phyloP scores from a whole-genome alignment of 2,113 vertebrate species.

The Neogobius melanostomus region DNA sequence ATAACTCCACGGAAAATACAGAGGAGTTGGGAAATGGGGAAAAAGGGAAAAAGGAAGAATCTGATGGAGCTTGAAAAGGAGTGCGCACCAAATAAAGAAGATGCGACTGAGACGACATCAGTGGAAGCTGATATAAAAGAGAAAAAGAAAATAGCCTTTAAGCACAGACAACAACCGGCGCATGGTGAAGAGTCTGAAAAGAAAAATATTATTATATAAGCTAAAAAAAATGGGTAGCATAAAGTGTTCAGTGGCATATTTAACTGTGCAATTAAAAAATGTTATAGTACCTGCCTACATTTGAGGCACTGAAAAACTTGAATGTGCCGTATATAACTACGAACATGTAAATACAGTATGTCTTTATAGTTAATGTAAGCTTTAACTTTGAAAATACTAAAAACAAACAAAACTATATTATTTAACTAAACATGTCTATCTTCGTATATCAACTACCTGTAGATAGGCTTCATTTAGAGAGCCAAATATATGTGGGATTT shows the following conservation, averaged over 20 bases:
- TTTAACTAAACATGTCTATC: conserved; percentile 11
- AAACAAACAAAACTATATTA: conserved; percentile 11
- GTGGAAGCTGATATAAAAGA: conserved; percentile 29
- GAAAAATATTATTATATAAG: conserved; percentile 3
- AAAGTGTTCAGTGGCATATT: conserved; percentile 5
- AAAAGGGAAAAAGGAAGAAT: conserved; percentile 22
- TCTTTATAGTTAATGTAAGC: conserved; percentile 10
- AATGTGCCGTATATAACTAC: conserved; percentile 35
- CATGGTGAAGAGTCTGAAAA: conserved; percentile 73
- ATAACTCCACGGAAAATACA: conserved; percentile 34
- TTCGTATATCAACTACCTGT: conserved; percentile 9
- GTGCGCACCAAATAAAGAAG: neutral
- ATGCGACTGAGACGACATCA: neutral
- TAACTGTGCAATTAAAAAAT: conserved; percentile 13
- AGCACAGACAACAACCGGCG: conserved; percentile 62
- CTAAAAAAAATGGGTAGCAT: neutral
- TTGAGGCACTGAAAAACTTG: conserved; percentile 51
- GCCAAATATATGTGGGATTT: conserved; percentile 23
- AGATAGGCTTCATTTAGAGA: conserved; percentile 21
- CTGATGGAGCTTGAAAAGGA: conserved; percentile 1
- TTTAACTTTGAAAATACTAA: conserved; percentile 22
- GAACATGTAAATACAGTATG: neutral
- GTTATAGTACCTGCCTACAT: conserved; percentile 2
- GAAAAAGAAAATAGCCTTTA: conserved; percentile 46
- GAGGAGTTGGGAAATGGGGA: conserved; percentile 71